Conservation (phyloP, 1,140 invertebrate species). For the Aricia agestis region DNA sequence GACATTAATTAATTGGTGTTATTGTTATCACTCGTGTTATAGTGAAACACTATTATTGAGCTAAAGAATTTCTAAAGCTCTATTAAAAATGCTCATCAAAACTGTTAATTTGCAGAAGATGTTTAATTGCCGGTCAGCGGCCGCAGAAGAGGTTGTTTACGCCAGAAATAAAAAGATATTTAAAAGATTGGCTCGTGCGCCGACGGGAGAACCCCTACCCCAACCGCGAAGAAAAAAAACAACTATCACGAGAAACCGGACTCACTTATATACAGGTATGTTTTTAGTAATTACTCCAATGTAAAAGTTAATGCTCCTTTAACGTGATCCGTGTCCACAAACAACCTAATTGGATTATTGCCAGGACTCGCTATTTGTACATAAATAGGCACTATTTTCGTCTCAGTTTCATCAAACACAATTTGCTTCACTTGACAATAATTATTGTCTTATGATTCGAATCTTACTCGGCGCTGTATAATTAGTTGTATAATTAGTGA, state of each 20-base stretch:
- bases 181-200: slow-evolving; percentile 84
- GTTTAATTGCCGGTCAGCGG: slow-evolving; percentile 76
- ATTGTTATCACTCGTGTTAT: too few relatives aligned
- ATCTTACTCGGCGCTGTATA: background rate
- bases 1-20: too few relatives aligned
- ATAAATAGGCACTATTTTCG: slow-evolving; percentile 73
- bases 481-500: too few relatives aligned
- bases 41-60: too few relatives aligned
- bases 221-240: slow-evolving; percentile 83
- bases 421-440: slow-evolving; percentile 25
- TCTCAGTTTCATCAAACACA: slow-evolving; percentile 56
- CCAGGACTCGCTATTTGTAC: slow-evolving; percentile 69
- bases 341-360: slow-evolving; percentile 64
- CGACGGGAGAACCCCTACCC: slow-evolving; percentile 85
- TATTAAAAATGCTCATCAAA: background rate
- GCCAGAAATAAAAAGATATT: slow-evolving; percentile 83
- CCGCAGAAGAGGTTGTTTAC: slow-evolving; percentile 83
- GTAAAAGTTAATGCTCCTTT: slow-evolving; percentile 35
- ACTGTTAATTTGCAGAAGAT: slow-evolving; percentile 64
- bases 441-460: background rate
- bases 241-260: slow-evolving; percentile 81
- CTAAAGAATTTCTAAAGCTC: too few relatives aligned
- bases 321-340: slow-evolving; percentile 50
- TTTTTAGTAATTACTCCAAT: background rate
- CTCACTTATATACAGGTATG: slow-evolving; percentile 83